Evolutionary conservation across 2,888 invertebrate genomes (phyloP), one percentile per base, ranked within the genome.

Genomic region (Nebria brevicollis): DNA sequence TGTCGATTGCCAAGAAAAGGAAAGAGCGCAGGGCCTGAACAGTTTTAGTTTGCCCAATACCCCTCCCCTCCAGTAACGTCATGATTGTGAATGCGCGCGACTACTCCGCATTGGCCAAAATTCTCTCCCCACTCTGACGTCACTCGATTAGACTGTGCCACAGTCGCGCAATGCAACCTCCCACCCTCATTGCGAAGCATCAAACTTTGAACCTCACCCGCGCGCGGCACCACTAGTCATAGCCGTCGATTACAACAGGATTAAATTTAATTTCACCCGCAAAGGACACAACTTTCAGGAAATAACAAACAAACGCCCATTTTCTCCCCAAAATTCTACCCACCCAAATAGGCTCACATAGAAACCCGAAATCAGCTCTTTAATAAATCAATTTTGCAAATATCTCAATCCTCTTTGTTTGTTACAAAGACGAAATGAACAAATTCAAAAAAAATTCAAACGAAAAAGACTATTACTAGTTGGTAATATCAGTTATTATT

Each of bases 61-160:
- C 66, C 8, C 75, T 7, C 25, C 41, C 75, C 80, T 54, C 78
- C 34, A 13, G 41, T 2, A 10, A 5, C 54, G 20, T 41, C 26
- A 8, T 41, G 15, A 41, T 41, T 6, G 10, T n/a, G 80, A 81
- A 75, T 81, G 80, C 80, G 80, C 80, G 80, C 80, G 80, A 75
- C 75, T 75, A 75, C 75, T 64, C 80, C 80, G 80, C 80, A 81
- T 81, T 81, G 80, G 80, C 80, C 75, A 81, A 81, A 81, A 75
- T 64, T 54, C 64, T 54, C 54, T 7, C 54, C 68, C 80, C 80
- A 75, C 80, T 54, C 80, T 81, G 54, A 25, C 80, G 72, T 81
- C 80, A 81, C 26, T 26, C 68, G 80, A 76, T 81, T 81, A 81
- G 80, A 81, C 75, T 81, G 80, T 79, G 79, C 74, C 75, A 70